Evolutionary conservation across 2,113 vertebrate species (phyloP), one percentile per base, ranked within the genome.

Genomic region (Pseudolaguvia tuberculata): DNA sequence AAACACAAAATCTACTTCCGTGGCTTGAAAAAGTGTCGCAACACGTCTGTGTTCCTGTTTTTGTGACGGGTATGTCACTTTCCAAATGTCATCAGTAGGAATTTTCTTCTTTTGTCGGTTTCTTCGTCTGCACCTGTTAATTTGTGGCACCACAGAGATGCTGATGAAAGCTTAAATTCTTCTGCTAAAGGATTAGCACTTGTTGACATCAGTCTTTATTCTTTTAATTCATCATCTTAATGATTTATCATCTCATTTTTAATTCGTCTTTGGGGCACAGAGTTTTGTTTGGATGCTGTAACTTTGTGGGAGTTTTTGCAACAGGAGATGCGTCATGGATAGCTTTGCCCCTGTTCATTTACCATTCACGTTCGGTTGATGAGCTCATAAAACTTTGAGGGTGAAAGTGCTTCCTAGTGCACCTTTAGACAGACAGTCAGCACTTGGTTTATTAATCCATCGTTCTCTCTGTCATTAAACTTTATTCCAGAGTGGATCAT

Each of bases 21-120:
- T 76, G 51, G 18, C 83, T 83, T 84, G 61, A n/a, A 84, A 84
- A 78, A 62, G 75, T n/a, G 61, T 50, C 35, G 39, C 39, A n/a
- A 29, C 73, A 21, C 62, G 56, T 51, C 63, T 56, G 55, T 81
- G 14, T 68, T 71, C 47, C 67, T 77, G 57, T 52, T 59, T 77
- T 77, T 59, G 75, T 61, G 67, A 77, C 67, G 55, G 75, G 67
- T 71, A 77, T 45, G 67, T 2, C 48, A 29, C 61, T 71, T 77
- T 71, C 68, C 56, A 76, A 77, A 77, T 77, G 75, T 53, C 67
- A 71, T 77, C 75, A 55, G 31, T 63, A 20, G 27, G 14, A 77
- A 62, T 50, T 27, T 77, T 29, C 29, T 57, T 10, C 8, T 65
- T 45, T 45, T 35, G n/a, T 48, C 47, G 50, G 31, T 62, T 62